Evolutionary conservation across 2,113 vertebrate genomes (phyloP).

Genomic region (Anseranas semipalmata): DNA sequence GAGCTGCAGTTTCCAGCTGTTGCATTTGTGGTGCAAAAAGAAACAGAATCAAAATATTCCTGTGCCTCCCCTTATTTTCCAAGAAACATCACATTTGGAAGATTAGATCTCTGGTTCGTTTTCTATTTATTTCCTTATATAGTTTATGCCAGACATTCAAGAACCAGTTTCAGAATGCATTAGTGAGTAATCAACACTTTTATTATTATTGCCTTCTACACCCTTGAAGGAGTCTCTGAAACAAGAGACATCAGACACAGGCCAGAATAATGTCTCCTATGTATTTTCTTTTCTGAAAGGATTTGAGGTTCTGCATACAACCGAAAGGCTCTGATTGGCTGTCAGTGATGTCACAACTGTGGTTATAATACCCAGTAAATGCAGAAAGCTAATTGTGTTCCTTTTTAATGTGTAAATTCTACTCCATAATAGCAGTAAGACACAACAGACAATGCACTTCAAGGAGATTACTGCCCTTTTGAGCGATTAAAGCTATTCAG

Average conservation of each 20-base stretch:
- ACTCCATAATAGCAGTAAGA: slow-evolving; percentile 46
- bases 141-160: not conserved
- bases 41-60: not conserved
- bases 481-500: slow-evolving; percentile 56
- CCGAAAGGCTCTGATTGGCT: slow-evolving; percentile 23
- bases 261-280: slow-evolving; percentile 31
- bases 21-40: not conserved
- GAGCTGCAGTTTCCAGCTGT: slow-evolving; percentile 11
- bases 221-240: slow-evolving; percentile 44
- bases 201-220: slow-evolving; percentile 29
- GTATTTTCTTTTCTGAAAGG: slow-evolving; percentile 47
- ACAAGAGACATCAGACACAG: slow-evolving; percentile 18
- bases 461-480: slow-evolving; percentile 51
- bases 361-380: slow-evolving; percentile 57
- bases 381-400: slow-evolving; percentile 66
- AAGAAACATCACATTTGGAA: not conserved
- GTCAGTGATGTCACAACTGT: slow-evolving; percentile 36
- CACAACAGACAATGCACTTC: slow-evolving; percentile 26
- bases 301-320: not conserved
- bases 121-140: slow-evolving; percentile 24
- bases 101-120: slow-evolving; percentile 24
- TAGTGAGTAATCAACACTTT: not conserved
- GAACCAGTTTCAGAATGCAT: slow-evolving; percentile 6
- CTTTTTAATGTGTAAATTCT: slow-evolving; percentile 67
- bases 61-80: not conserved